These are phyloP conservation scores for Scarus forsteni DNA, from an alignment of 2,797 vertebrate species.

Conservation along the genomic window DNA sequence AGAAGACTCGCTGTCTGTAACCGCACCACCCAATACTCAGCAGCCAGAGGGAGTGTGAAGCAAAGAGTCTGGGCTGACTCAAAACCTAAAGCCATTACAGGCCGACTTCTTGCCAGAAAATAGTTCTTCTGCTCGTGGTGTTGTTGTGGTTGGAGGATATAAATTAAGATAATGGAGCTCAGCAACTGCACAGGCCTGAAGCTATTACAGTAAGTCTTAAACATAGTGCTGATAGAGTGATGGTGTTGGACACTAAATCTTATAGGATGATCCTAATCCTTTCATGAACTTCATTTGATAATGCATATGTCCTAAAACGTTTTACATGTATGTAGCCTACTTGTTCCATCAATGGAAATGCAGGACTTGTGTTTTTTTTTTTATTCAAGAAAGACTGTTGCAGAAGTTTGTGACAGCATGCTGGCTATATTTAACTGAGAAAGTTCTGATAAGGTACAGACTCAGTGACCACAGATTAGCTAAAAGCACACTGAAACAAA, in stretches of 20 bases:
- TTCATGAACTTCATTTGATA: slow-evolving; percentile 6
- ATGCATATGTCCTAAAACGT: slow-evolving; percentile 7
- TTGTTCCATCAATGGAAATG: background rate
- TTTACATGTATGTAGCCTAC: slow-evolving; percentile 3
- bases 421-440: background rate
- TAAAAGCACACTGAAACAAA: too few species aligned
- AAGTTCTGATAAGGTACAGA: too few species aligned
- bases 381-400: background rate
- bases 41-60: slow-evolving; percentile 15
- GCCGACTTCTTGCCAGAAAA: slow-evolving; percentile 23
- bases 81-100: slow-evolving; percentile 39
- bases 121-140: slow-evolving; percentile 19
- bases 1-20: slow-evolving; percentile 34
- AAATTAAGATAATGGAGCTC: slow-evolving; percentile 43
- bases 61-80: slow-evolving; percentile 12
- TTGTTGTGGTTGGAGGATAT: slow-evolving; percentile 31
- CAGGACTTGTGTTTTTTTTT: background rate
- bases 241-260: slow-evolving; percentile 32
- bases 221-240: slow-evolving; percentile 54
- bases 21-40: slow-evolving; percentile 14
- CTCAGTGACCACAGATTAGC: too few species aligned
- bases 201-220: slow-evolving; percentile 58
- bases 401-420: slow-evolving; percentile 1
- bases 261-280: slow-evolving; percentile 28
- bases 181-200: slow-evolving; percentile 35